Percentiles rank a stretch among this genome's conserved stretches.
Conservation (phyloP, 2,888 invertebrate species). For the Tanaodytes sp. region DNA sequence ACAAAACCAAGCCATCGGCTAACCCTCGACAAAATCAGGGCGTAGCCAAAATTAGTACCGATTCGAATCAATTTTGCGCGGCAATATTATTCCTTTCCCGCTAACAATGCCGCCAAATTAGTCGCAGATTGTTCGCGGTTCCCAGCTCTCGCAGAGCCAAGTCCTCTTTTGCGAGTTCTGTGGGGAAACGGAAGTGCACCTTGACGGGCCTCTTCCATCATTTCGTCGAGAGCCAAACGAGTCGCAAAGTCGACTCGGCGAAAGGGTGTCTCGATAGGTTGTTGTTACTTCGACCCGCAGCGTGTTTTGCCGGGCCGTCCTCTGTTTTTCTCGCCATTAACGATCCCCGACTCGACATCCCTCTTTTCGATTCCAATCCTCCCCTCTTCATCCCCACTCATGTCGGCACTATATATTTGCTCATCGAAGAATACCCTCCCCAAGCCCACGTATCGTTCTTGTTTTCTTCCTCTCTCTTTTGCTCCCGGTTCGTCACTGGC, state of each 20-base stretch:
- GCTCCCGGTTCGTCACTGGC: constrained; percentile 27
- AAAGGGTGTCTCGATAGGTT: constrained; percentile 54
- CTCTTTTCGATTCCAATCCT: neutral
- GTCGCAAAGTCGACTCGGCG: constrained; percentile 33
- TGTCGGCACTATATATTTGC: constrained; percentile 26
- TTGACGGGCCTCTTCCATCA: constrained; percentile 41
- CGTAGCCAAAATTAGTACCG: constrained; percentile 35
- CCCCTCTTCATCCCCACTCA: neutral
- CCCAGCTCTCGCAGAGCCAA: constrained; percentile 26
- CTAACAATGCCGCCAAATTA: constrained; percentile 51
- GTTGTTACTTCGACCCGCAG: constrained; percentile 53
- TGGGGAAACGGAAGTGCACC: constrained; percentile 46
- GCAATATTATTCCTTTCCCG: constrained; percentile 46
- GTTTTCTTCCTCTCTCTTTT: constrained; percentile 18
- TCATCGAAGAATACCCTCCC: constrained; percentile 46
- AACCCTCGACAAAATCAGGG: too few species aligned
- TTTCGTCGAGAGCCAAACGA: constrained; percentile 40
- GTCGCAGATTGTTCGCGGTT: constrained; percentile 54
- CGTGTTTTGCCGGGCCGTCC: constrained; percentile 62
- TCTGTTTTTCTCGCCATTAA: constrained; percentile 66
- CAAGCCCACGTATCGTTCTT: constrained; percentile 22
- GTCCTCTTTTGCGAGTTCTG: constrained; percentile 21
- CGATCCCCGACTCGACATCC: constrained; percentile 41
- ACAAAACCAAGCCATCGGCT: too few species aligned
- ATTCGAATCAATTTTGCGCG: constrained; percentile 33